phyloP scores from a whole-genome alignment of 2,888 invertebrate species.

The Periphyllus acericola region DNA sequence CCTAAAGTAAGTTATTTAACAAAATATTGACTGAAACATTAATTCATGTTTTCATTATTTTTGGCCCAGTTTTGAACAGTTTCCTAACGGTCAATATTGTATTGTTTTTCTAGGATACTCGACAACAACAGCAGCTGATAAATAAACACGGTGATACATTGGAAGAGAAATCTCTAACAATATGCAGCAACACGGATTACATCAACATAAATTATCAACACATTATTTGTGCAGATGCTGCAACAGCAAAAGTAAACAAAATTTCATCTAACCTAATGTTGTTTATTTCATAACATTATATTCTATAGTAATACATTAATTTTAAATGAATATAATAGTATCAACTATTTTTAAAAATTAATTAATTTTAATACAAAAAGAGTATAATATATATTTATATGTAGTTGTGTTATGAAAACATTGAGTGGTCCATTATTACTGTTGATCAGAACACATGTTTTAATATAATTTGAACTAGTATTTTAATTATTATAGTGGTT shows the following conservation, averaged over 20 bases:
- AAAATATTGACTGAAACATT: background rate
- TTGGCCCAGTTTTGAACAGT: background rate
- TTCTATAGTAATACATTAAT: background rate
- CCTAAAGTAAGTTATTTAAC: constrained; percentile 78
- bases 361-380: background rate
- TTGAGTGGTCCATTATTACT: background rate
- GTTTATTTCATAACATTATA: constrained; percentile 8
- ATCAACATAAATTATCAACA: constrained; percentile 99
- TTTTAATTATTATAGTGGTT: background rate
- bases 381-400: background rate
- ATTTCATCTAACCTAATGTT: background rate
- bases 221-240: constrained; percentile 92
- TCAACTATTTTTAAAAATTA: background rate
- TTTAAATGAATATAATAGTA: background rate
- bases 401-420: background rate
- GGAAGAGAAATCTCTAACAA: constrained; percentile 94
- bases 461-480: background rate
- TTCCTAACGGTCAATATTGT: background rate
- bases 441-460: background rate
- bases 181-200: constrained; percentile 98
- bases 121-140: constrained; percentile 79
- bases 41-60: background rate
- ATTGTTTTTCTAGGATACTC: constrained; percentile 76
- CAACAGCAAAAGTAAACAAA: constrained; percentile 86
- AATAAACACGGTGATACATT: constrained; percentile 83